Conservation (phyloP, 2,113 vertebrate species). For the Pimephales promelas region DNA sequence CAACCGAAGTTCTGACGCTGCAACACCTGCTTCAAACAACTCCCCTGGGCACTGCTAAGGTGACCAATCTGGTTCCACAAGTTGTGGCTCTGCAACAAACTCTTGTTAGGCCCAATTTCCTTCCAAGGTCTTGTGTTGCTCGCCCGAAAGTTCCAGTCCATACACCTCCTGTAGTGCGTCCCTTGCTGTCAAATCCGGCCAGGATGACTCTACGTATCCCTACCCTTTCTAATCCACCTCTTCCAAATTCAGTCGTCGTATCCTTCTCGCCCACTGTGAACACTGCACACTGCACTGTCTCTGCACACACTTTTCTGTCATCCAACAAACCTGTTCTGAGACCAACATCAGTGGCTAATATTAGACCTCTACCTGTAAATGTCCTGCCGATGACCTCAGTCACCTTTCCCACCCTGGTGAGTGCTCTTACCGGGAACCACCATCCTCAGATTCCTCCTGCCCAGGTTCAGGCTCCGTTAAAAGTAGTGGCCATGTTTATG, state of each 20-base stretch:
- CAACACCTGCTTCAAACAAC: background rate
- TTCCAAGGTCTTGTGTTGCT: background rate
- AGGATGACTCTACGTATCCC: conserved; percentile 26
- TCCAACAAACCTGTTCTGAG: background rate
- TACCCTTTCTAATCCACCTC: background rate
- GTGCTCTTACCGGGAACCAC: background rate
- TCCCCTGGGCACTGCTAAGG: conserved; percentile 23
- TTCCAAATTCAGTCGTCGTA: conserved; percentile 2
- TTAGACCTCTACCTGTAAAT: conserved; percentile 13
- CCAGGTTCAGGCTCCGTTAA: conserved; percentile 10
- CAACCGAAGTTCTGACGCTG: background rate
- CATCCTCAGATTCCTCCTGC: background rate
- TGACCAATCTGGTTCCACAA: conserved; percentile 7
- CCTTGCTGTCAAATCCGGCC: background rate
- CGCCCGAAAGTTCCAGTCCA: background rate
- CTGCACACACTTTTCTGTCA: background rate
- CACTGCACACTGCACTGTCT: too few relatives aligned
- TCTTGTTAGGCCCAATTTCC: conserved; percentile 17
- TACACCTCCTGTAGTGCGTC: background rate
- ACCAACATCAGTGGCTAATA: background rate
- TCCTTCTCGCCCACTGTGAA: conserved; percentile 32
- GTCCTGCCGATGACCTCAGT: background rate
- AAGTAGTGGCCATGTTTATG: conserved; percentile 67
- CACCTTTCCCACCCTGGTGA: conserved; percentile 10
- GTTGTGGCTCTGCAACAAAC: conserved; percentile 17